Conservation (phyloP, 2,888 invertebrate genomes). For the Tenthredo mesomela region DNA sequence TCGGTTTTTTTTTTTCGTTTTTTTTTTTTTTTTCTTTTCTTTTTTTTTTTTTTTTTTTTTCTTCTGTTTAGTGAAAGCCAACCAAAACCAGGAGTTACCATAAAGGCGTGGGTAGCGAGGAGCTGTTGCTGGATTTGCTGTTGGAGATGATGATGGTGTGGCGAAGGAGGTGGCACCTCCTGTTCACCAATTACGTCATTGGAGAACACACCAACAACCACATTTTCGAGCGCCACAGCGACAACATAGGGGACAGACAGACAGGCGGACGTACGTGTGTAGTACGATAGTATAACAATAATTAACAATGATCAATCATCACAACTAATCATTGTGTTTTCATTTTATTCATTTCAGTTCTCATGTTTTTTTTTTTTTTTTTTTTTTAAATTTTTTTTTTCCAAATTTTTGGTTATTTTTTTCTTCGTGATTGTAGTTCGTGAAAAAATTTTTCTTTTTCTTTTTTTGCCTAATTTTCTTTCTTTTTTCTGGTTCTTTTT, state of each 20-base stretch:
- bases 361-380: background rate
- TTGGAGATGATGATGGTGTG: constrained; percentile 77
- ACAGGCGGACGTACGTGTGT: constrained; percentile 77
- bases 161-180: constrained; percentile 77
- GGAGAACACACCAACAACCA: constrained; percentile 78
- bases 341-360: background rate
- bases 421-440: background rate
- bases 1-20: background rate
- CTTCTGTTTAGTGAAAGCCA: constrained; percentile 76
- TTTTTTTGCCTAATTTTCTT: background rate
- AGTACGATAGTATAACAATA: constrained; percentile 46
- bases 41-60: constrained; percentile 47
- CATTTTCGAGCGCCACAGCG: constrained; percentile 78
- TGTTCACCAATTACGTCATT: constrained; percentile 73
- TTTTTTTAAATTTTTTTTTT: background rate
- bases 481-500: too few species aligned
- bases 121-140: constrained; percentile 78
- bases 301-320: constrained; percentile 1
- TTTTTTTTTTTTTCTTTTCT: constrained; percentile 38
- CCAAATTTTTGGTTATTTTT: background rate
- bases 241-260: constrained; percentile 78
- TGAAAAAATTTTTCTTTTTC: background rate
- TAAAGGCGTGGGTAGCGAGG: constrained; percentile 78
- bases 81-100: constrained; percentile 79
- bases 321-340: background rate